Evolutionary conservation across 2,797 vertebrate genomes (phyloP).

Genomic region (Hyperoplus lanceolatus): DNA sequence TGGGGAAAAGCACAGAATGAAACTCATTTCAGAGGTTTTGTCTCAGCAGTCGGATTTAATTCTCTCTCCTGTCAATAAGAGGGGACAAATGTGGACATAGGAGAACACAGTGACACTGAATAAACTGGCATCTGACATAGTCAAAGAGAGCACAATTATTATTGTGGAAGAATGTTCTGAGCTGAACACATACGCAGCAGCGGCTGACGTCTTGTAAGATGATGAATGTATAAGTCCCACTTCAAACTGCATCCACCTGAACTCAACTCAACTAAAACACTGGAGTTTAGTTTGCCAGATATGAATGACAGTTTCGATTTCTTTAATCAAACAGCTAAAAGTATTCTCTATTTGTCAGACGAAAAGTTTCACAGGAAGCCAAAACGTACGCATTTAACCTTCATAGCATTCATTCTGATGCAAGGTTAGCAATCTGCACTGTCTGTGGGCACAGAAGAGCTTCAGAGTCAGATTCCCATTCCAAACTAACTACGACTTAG

Average conservation of each 20-base stretch:
- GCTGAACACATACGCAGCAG: constrained; percentile 19
- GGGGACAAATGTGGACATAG: constrained; percentile 18
- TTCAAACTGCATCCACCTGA: constrained; percentile 9
- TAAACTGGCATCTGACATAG: constrained; percentile 16
- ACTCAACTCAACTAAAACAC: neutral
- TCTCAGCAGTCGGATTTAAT: constrained; percentile 4
- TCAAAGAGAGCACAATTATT: constrained; percentile 44
- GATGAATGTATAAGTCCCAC: constrained; percentile 24
- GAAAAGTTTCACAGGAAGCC: constrained; percentile 13
- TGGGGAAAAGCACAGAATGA: constrained; percentile 69
- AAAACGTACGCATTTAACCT: constrained; percentile 27
- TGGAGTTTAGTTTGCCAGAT: constrained; percentile 9
- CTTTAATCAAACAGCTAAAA: constrained; percentile 24
- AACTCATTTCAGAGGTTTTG: constrained; percentile 26
- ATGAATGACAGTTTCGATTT: constrained; percentile 22
- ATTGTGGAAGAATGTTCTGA: constrained; percentile 40
- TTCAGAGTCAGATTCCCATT: neutral
- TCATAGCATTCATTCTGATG: constrained; percentile 12
- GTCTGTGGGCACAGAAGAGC: neutral
- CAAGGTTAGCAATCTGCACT: neutral
- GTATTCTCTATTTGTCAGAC: neutral
- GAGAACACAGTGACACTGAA: constrained; percentile 21
- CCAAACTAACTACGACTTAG: neutral
- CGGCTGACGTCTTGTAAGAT: constrained; percentile 20
- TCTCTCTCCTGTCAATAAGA: constrained; percentile 14